Percentiles rank a stretch among this genome's conserved stretches.
phyloP scores from a whole-genome alignment of 2,113 vertebrate species.

The Thamnophis sirtalis region DNA sequence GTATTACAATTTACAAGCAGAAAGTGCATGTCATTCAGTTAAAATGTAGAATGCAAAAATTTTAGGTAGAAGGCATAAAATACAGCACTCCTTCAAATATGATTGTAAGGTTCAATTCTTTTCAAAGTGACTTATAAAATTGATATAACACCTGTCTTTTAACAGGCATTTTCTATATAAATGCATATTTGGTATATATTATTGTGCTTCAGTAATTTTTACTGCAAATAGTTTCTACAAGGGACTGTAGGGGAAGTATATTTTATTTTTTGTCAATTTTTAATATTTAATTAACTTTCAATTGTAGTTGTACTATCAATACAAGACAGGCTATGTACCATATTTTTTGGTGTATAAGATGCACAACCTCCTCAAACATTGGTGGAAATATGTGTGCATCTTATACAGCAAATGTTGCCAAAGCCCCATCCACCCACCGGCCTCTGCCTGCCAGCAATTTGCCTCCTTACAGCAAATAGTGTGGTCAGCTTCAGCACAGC shows the following conservation, averaged over 20 bases:
- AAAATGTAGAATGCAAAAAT: background rate
- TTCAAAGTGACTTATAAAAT: background rate
- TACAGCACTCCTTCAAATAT: background rate
- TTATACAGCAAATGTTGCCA: too few relatives aligned
- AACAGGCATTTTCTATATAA: background rate
- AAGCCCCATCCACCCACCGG: too few relatives aligned
- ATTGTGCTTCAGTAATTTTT: background rate
- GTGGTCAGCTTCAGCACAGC: too few relatives aligned
- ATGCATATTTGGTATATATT: background rate
- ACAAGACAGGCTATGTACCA: too few relatives aligned
- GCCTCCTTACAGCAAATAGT: too few relatives aligned
- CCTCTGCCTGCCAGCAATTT: too few relatives aligned
- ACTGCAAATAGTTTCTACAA: background rate
- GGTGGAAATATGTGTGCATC: too few relatives aligned
- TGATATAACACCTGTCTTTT: background rate
- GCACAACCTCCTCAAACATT: too few relatives aligned
- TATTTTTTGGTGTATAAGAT: too few relatives aligned
- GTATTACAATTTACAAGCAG: background rate
- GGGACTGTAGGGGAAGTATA: background rate
- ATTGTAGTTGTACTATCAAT: background rate
- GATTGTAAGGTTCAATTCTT: background rate
- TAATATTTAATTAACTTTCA: background rate
- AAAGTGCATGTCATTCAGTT: slow-evolving; percentile 1
- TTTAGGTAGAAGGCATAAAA: background rate
- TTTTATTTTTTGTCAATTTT: background rate